phyloP scores from a whole-genome alignment of 2,113 vertebrate species.

The Lepisosteus oculatus region DNA sequence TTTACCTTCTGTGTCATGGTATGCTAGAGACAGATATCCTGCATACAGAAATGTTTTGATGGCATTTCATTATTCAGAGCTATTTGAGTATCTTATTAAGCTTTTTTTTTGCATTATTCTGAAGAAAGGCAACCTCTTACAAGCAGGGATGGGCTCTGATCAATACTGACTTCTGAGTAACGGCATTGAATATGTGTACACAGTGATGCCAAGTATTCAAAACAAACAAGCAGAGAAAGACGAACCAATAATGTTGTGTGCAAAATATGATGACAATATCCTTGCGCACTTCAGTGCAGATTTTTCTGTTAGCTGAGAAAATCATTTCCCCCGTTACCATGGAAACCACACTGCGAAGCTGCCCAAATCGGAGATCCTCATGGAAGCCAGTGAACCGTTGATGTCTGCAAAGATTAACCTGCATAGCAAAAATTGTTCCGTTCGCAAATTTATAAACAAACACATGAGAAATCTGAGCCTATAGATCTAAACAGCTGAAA shows the following conservation, averaged over 20 bases:
- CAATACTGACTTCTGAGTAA: constrained; percentile 22
- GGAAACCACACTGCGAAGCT: constrained; percentile 61
- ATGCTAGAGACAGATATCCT: neutral
- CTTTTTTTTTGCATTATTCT: neutral
- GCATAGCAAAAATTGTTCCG: constrained; percentile 45
- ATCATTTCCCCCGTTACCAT: constrained; percentile 62
- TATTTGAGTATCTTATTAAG: neutral
- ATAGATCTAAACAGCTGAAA: constrained; percentile 14
- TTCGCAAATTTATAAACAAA: constrained; percentile 30
- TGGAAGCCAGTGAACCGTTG: constrained; percentile 61
- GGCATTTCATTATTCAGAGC: neutral
- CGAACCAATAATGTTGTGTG: constrained; percentile 52
- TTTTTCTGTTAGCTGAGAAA: constrained; percentile 48
- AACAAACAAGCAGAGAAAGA: constrained; percentile 30
- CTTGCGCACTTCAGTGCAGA: constrained; percentile 60
- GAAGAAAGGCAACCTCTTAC: neutral
- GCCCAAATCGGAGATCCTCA: constrained; percentile 55
- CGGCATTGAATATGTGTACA: constrained; percentile 40
- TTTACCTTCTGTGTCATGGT: too few relatives aligned
- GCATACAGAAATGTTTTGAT: neutral
- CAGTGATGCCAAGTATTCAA: constrained; percentile 6
- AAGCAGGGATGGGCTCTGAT: neutral
- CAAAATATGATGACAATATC: constrained; percentile 58
- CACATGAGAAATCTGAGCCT: constrained; percentile 30
- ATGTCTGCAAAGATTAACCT: constrained; percentile 64